These are phyloP conservation scores for Disparrhopalites patrizii DNA, from an alignment of 2,888 invertebrate species.

Conservation along the genomic window DNA sequence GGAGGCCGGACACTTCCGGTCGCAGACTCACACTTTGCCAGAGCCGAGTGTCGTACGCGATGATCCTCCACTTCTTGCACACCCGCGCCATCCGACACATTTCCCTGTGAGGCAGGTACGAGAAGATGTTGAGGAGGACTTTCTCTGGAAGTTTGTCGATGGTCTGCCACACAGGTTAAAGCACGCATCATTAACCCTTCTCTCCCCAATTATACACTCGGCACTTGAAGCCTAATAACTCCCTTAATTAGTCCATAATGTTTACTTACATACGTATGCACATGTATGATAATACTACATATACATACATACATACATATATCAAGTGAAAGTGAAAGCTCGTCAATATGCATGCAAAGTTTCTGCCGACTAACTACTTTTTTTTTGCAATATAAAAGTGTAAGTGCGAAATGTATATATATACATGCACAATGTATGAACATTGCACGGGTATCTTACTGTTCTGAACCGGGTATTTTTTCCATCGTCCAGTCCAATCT, in stretches of 20 bases:
- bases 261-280: neutral
- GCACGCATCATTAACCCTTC: neutral
- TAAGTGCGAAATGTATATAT: too few species aligned
- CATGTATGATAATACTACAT: too few species aligned
- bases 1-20: slow-evolving; percentile 92
- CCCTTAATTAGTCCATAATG: too few species aligned
- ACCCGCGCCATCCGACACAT: slow-evolving; percentile 90
- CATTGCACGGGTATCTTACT: slow-evolving; percentile 33
- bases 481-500: slow-evolving; percentile 57
- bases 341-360: too few species aligned
- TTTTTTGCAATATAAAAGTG: neutral
- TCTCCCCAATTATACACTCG: too few species aligned
- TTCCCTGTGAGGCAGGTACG: slow-evolving; percentile 87
- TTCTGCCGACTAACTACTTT: too few species aligned
- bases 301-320: too few species aligned
- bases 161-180: slow-evolving; percentile 64
- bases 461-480: slow-evolving; percentile 46
- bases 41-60: slow-evolving; percentile 89
- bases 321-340: too few species aligned
- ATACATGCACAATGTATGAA: neutral
- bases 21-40: slow-evolving; percentile 96
- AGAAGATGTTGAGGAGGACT: slow-evolving; percentile 88
- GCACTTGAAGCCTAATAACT: too few species aligned
- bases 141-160: slow-evolving; percentile 97
- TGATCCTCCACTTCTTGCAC: slow-evolving; percentile 91